Percentiles rank a stretch among this genome's conserved stretches.
Evolutionary conservation across 2,797 vertebrate genomes (phyloP).

Genomic region (Hipposideros larvatus): DNA sequence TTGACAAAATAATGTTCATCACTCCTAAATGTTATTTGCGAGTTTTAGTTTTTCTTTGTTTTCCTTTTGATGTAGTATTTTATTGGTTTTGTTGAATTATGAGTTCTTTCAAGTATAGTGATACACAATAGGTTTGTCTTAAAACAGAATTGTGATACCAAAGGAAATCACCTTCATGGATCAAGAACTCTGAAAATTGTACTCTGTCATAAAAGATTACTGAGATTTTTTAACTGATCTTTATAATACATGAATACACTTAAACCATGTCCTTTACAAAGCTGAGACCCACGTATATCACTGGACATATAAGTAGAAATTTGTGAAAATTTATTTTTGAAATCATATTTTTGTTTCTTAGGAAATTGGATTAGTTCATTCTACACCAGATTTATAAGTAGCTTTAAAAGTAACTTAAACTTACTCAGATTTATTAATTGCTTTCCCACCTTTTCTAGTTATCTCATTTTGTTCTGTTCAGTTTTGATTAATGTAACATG

Average conservation of each 20-base stretch:
- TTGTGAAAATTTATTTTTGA: slow-evolving; percentile 19
- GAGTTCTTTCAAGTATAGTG: slow-evolving; percentile 36
- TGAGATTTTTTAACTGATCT: background rate
- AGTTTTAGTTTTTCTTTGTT: slow-evolving; percentile 31
- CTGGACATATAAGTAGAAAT: background rate
- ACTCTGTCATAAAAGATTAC: background rate
- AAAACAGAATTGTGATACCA: slow-evolving; percentile 17
- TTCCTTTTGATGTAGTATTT: slow-evolving; percentile 30
- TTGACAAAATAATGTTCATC: slow-evolving; percentile 9
- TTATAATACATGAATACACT: background rate
- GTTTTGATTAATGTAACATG: background rate
- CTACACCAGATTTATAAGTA: background rate
- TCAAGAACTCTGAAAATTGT: background rate
- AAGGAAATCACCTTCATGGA: slow-evolving; percentile 45
- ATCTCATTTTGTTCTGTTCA: slow-evolving; percentile 43
- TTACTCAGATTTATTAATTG: background rate
- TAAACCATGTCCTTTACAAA: background rate
- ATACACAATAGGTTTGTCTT: background rate
- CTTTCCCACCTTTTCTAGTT: background rate
- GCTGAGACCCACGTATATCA: background rate
- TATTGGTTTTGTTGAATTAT: slow-evolving; percentile 16
- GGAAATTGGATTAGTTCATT: background rate
- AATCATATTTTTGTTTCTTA: background rate
- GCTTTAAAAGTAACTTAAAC: slow-evolving; percentile 11
- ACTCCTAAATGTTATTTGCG: background rate